Conservation (phyloP, 2,113 vertebrate species). For the Cyprinodon brontotheroides region DNA sequence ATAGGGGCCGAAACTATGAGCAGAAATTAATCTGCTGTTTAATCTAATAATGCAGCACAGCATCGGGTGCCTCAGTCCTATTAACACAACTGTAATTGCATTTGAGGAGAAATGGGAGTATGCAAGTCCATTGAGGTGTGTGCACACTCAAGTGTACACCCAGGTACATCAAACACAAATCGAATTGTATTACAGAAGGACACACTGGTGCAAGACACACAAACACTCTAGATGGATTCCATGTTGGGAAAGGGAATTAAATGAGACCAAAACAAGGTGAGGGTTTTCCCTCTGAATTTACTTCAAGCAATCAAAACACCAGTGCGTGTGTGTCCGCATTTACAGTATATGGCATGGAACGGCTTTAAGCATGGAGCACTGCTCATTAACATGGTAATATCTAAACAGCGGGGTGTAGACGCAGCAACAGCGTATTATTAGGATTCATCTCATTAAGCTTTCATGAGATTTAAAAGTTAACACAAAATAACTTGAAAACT, state of each 20-base stretch:
- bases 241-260: slow-evolving; percentile 22
- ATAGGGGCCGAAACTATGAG: slow-evolving; percentile 67
- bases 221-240: slow-evolving; percentile 2
- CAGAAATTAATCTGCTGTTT: slow-evolving; percentile 79
- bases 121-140: slow-evolving; percentile 50
- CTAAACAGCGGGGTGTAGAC: slow-evolving; percentile 79
- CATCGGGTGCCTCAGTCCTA: slow-evolving; percentile 72
- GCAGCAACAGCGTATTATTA: slow-evolving; percentile 71
- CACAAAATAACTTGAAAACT: slow-evolving; percentile 65
- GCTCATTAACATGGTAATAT: slow-evolving; percentile 84
- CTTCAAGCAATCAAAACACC: slow-evolving; percentile 47
- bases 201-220: slow-evolving; percentile 13
- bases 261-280: slow-evolving; percentile 36
- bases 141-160: slow-evolving; percentile 44
- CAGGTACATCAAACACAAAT: slow-evolving; percentile 55
- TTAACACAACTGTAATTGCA: slow-evolving; percentile 80
- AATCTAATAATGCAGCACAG: slow-evolving; percentile 75
- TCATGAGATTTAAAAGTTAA: slow-evolving; percentile 84
- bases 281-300: slow-evolving; percentile 48
- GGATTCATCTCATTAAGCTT: slow-evolving; percentile 84
- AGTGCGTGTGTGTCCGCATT: slow-evolving; percentile 64
- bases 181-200: slow-evolving; percentile 44
- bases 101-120: slow-evolving; percentile 66
- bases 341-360: slow-evolving; percentile 50
- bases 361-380: slow-evolving; percentile 71